These are phyloP conservation scores for Zosterops borbonicus DNA, from an alignment of 2,113 vertebrate genomes.

Conservation along the genomic window DNA sequence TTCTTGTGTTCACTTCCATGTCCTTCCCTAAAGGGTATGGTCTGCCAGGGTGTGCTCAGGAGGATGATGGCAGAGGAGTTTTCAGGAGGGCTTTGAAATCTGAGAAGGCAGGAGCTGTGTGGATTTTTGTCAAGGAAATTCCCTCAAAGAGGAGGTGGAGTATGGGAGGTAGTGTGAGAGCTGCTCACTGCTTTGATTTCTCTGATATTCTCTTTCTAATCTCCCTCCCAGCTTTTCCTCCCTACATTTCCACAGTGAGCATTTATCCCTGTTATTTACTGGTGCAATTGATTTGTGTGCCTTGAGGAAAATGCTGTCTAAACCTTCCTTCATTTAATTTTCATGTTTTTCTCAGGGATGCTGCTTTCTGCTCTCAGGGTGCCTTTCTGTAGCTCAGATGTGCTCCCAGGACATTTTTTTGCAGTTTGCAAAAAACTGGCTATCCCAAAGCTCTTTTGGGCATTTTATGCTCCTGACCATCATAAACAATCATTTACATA, in stretches of 20 bases:
- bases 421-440: neutral
- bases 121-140: neutral
- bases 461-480: neutral
- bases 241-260: neutral
- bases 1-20: neutral
- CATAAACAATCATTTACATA: neutral
- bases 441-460: neutral
- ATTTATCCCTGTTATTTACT: neutral
- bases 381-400: neutral
- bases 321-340: neutral
- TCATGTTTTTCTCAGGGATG: neutral
- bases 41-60: neutral
- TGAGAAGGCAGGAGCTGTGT: neutral
- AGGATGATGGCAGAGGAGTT: neutral
- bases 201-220: neutral
- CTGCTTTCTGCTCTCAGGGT: neutral
- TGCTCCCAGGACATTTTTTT: neutral
- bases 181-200: neutral
- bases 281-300: neutral
- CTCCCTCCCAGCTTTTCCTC: neutral
- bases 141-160: neutral
- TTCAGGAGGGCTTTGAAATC: neutral
- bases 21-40: neutral
- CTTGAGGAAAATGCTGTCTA: neutral
- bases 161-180: neutral